Base-by-base conservation (phyloP, 2,113 vertebrate genomes). In the Conger conger region DNA sequence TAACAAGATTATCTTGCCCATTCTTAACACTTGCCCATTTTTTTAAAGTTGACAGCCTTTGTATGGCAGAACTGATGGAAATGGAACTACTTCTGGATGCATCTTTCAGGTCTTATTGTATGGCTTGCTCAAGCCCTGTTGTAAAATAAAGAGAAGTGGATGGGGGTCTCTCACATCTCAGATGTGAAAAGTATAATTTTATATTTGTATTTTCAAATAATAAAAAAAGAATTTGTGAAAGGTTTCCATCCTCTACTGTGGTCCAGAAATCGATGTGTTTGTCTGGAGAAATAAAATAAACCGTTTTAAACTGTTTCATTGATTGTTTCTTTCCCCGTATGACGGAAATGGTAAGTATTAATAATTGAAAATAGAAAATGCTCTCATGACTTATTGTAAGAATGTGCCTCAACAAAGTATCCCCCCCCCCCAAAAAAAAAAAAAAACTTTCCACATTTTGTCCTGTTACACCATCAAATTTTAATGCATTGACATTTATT, bases 111-210 rank as follows among this genome's bases (percentile, higher is more conserved):
- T 98, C 95, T 95, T 96, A 96, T 97, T 97, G 97, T 97, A 97
- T 94, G 97, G 97, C 97, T 98, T 98, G 96, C 95, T 95, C 88
- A 97, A 97, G 97, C 97, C 97, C 96, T 96, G 96, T 97, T 98
- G 96, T 98, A 97, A 97, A 97, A 96, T 96, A 93, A 88, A 97
- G 97, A 96, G 97, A 97, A 93, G 96, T 97, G 97, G 97, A 97
- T 97, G 96, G 97, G 96, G 97, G 96, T 97, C 96, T 98, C 97
- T 99, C 97, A 98, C 96, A 97, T 98, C 97, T 96, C 97, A 97
- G 96, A 98, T 97, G 97, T 98, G 97, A 97, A 99, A 97, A 99
- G 97, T 98, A 97, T 97, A 98, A 97, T 98, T 99, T 98, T 98
- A 99, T 99, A 99, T 99, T 99, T 99, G 97, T 99, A 98, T 98